These are phyloP conservation scores for Mesembrinibis cayennensis DNA, from an alignment of 2,113 vertebrate genomes.

Conservation along the genomic window DNA sequence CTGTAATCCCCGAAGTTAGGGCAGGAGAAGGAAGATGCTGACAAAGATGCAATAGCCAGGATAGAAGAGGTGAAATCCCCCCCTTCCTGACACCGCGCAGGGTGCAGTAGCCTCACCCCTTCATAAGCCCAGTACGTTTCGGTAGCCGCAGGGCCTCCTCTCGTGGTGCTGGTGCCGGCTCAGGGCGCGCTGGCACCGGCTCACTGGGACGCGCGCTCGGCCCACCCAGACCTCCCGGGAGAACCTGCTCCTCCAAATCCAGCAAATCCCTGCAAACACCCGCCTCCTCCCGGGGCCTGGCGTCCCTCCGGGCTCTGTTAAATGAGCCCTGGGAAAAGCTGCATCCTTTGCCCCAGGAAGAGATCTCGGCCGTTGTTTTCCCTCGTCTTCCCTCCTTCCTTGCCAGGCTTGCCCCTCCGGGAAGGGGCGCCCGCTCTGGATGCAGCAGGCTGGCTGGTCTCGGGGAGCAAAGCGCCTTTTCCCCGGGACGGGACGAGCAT, in stretches of 20 bases:
- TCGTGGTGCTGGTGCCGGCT: background rate
- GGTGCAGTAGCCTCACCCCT: background rate
- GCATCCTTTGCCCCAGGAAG: background rate
- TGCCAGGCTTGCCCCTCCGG: fast-evolving
- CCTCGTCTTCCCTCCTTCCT: background rate
- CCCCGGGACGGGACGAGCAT: background rate
- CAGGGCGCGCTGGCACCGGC: background rate
- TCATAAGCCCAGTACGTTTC: fast-evolving
- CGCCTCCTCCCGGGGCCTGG: background rate
- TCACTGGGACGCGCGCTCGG: background rate
- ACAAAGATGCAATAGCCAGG: background rate
- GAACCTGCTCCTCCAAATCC: background rate
- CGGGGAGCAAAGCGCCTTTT: background rate
- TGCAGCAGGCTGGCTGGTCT: background rate
- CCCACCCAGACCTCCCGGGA: background rate
- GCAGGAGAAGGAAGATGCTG: background rate
- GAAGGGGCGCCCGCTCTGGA: fast-evolving
- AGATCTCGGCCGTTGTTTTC: background rate
- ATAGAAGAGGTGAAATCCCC: background rate
- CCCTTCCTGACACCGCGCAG: background rate
- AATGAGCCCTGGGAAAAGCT: background rate
- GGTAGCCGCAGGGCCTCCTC: background rate
- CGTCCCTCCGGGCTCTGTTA: background rate
- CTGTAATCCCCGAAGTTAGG: fast-evolving
- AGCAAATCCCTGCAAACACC: background rate